phyloP scores from a whole-genome alignment of 2,113 vertebrate genomes.

The Xenopus borealis region DNA sequence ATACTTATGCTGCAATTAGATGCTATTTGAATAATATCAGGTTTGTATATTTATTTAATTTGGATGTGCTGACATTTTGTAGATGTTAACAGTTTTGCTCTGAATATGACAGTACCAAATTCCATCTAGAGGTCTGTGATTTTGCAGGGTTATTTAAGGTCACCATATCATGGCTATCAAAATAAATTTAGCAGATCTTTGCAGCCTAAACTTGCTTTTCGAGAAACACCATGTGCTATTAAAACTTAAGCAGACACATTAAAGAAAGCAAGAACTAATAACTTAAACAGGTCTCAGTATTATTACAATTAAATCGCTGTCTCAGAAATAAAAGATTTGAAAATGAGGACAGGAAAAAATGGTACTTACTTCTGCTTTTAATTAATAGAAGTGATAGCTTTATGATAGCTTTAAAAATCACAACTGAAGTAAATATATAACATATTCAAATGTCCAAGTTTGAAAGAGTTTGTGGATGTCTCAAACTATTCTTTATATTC shows the following conservation, averaged over 20 bases:
- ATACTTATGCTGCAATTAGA: neutral
- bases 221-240: neutral
- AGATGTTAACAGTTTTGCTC: slow-evolving; percentile 13
- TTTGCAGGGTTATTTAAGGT: slow-evolving; percentile 44
- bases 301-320: too few species aligned
- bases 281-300: too few species aligned
- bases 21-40: neutral
- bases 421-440: too few species aligned
- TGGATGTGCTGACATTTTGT: slow-evolving; percentile 1
- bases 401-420: too few species aligned
- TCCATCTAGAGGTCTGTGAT: slow-evolving; percentile 16
- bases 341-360: too few species aligned
- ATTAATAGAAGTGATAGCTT: too few species aligned
- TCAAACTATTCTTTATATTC: too few species aligned
- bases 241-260: neutral
- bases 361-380: too few species aligned
- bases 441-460: too few species aligned
- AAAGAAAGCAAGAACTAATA: too few species aligned
- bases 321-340: too few species aligned
- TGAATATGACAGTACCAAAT: slow-evolving; percentile 30
- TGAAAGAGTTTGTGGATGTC: too few species aligned
- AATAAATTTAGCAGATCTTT: slow-evolving; percentile 10
- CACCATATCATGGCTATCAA: slow-evolving; percentile 42
- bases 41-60: neutral
- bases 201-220: slow-evolving; percentile 9